These are phyloP conservation scores for Neodontobutis hainanensis DNA, from an alignment of 2,113 vertebrate genomes.

Conservation along the genomic window DNA sequence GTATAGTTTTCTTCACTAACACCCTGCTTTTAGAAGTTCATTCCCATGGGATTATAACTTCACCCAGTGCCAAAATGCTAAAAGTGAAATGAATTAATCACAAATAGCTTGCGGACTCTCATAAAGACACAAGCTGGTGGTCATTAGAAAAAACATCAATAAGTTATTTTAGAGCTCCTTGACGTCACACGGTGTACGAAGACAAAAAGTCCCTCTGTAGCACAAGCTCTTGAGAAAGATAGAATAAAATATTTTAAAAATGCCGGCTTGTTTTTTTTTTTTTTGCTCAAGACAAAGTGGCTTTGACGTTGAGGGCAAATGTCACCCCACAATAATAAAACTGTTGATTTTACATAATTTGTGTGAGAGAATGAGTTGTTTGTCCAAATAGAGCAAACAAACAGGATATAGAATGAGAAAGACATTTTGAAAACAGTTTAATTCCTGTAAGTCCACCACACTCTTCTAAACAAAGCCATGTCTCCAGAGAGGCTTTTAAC, in stretches of 20 bases:
- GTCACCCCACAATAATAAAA: constrained; percentile 17
- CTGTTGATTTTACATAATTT: constrained; percentile 39
- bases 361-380: constrained; percentile 22
- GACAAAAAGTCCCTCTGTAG: neutral
- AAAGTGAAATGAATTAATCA: constrained; percentile 14
- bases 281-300: neutral
- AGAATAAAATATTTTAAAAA: neutral
- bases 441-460: constrained; percentile 28
- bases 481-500: constrained; percentile 38
- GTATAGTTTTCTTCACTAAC: too few relatives aligned
- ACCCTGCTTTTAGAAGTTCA: neutral
- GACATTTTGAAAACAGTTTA: constrained; percentile 28
- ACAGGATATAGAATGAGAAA: constrained; percentile 24
- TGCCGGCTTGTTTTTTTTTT: neutral
- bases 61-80: neutral
- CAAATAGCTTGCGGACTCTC: neutral
- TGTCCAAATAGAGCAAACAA: constrained; percentile 28
- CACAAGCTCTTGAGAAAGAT: neutral
- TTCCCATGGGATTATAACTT: constrained; percentile 2
- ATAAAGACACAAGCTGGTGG: neutral
- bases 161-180: constrained; percentile 19
- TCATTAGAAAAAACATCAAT: neutral
- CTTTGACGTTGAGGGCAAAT: neutral
- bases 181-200: constrained; percentile 5
- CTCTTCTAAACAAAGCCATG: constrained; percentile 10